Evolutionary conservation across 1,140 invertebrate genomes (phyloP), one percentile per base, ranked within the genome.

Genomic region (Apis dorsata): DNA sequence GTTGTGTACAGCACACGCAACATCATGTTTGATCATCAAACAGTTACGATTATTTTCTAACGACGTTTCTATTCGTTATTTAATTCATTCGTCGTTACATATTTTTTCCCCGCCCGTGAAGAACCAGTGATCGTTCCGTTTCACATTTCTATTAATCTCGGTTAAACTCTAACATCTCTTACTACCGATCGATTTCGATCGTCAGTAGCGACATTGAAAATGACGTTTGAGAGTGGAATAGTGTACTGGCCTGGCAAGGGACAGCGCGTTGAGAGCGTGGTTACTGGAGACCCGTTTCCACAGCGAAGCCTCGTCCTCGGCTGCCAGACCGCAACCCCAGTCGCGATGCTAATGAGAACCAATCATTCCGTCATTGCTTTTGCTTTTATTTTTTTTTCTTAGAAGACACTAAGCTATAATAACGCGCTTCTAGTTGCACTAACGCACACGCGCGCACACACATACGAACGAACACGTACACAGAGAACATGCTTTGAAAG

Each of bases 261-360:
- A 97, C 91, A 98, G 95, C 88, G 97, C 97, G 90, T 97, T 97
- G 91, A 98, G 95, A 88, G 97, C 97, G 93, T 97, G 97, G 92
- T 97, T 95, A 92, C 96, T 95, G 90, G 97, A 97, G 83, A 98
- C 97, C 94, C 97, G 97, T 94, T 98, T 97, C 97, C 97, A 98
- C 86, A 98, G 95, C 90, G 97, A 96, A 93, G 92, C 92, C 81
- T 93, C 93, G 93, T 97, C 96, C 90, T 97, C 96, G 73, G 97
- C 96, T 89, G 97, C 96, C 90, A 98, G 95, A 94, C 97, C 97
- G 85, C 96, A 96, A 88, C 97, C 97, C 97, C 97, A 98, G 91
- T 97, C 97, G 91, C 97, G 97, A 93, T 97, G 96, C 97, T 98
- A 93, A 88, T 83, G 70, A 89, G 81, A 89, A 87, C 28, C 68